These are phyloP conservation scores for Nemotelus nigrinus DNA, from an alignment of 2,888 invertebrate genomes.

Conservation along the genomic window DNA sequence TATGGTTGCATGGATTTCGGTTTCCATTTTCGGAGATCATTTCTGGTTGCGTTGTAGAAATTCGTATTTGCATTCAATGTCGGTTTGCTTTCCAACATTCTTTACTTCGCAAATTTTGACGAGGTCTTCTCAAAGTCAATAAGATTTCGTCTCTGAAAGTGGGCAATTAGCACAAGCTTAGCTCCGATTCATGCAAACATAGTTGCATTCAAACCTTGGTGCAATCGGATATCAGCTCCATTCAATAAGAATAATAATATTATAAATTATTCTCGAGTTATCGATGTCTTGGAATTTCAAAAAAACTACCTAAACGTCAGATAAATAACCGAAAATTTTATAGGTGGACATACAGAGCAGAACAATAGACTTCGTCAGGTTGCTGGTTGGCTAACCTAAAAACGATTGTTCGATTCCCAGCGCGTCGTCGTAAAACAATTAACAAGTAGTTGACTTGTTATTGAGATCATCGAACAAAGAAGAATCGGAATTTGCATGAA, in stretches of 20 bases:
- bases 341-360: not conserved
- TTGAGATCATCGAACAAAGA: conserved; percentile 21
- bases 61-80: too few species aligned
- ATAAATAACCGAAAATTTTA: not conserved
- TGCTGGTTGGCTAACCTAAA: not conserved
- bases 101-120: too few species aligned
- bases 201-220: not conserved
- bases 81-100: too few species aligned
- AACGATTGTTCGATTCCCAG: not conserved
- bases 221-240: not conserved
- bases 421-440: not conserved
- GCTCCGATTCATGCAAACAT: not conserved
- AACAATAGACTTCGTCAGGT: conserved; percentile 6
- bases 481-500: conserved; percentile 17
- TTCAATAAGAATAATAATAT: too few species aligned
- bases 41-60: too few species aligned
- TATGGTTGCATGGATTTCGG: too few species aligned
- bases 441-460: not conserved
- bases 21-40: too few species aligned
- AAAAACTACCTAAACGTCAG: not conserved
- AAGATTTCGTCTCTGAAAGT: not conserved
- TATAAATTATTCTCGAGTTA: too few species aligned
- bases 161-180: not conserved
- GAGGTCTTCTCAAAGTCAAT: too few species aligned
- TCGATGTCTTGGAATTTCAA: not conserved